Evolutionary conservation across 2,113 vertebrate genomes (phyloP), one percentile per base, ranked within the genome.

Genomic region (Platysternon megacephalum): DNA sequence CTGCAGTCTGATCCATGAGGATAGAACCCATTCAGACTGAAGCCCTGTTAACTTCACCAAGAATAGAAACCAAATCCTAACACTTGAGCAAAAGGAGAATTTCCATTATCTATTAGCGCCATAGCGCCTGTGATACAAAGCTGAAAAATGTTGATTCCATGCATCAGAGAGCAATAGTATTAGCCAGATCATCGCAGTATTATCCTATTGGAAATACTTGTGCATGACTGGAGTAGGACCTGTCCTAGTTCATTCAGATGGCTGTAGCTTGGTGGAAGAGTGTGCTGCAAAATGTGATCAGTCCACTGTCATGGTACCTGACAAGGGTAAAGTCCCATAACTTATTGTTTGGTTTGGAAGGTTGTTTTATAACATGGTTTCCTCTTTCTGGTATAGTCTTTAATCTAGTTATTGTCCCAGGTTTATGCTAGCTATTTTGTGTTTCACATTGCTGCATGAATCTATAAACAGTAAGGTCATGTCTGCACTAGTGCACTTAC

Each of bases 201-300:
- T 90, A 22, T 91, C 91, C 79, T 13, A 13, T 55, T 46, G 82
- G 78, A 82, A 93, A 83, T 91, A 94, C 95, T 83, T 91, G 83
- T 52, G 83, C 49, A 48, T 94, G 80, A 84, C 91, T 92, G 80
- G 86, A 94, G 21, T n/a, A 2, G 12, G 19, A 87, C 85, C 92
- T 88, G 85, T 95, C 93, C 91, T 96, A 96, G 93, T 95, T 96
- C 85, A 85, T 58, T 58, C 28, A 58, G 52, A 85, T 78, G 78
- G 78, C 55, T 93, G 56, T 65, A 79, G 72, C 86, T 97, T 92
- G 72, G 72, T 84, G 90, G 61, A 44, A 48, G 51, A 91, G 8
- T 72, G 72, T 91, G 87, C 93, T 89, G 91, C 87, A 97, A 96
- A 93, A 94, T 91, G 56, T 84, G 84, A 94, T 95, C 65, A 96